Percentiles rank a stretch among this genome's conserved stretches.
Conservation (phyloP, 2,797 vertebrate genomes). For the Triplophysa bombifrons region DNA sequence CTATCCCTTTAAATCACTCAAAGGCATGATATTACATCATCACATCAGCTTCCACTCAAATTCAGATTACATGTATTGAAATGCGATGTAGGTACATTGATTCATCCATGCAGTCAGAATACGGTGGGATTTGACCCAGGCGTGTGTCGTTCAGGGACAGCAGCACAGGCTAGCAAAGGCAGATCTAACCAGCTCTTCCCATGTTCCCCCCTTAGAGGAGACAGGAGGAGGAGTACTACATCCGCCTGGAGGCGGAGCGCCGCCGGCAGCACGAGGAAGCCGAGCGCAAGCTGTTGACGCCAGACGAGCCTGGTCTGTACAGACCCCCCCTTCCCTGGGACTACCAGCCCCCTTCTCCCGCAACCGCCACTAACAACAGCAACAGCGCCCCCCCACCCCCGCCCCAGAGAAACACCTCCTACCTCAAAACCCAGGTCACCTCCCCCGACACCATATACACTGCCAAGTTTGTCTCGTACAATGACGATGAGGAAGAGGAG, state of each 20-base stretch:
- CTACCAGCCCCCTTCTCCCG: conserved; percentile 86
- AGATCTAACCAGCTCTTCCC: conserved; percentile 79
- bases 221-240: conserved; percentile 98
- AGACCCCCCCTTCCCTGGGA: conserved; percentile 94
- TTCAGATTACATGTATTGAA: neutral
- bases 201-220: conserved; percentile 85
- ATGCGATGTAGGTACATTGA: conserved; percentile 5
- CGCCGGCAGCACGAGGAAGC: conserved; percentile 96
- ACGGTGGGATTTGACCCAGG: conserved; percentile 2
- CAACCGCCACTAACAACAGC: conserved; percentile 69
- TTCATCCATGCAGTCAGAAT: conserved; percentile 8
- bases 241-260: conserved; percentile 93
- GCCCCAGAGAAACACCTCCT: conserved; percentile 97
- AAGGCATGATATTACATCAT: neutral
- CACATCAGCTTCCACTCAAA: neutral
- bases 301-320: conserved; percentile 95
- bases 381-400: conserved; percentile 91
- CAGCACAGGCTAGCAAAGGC: conserved; percentile 45
- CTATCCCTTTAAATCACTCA: neutral
- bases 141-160: neutral
- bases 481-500: conserved; percentile 91
- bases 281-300: conserved; percentile 90
- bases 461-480: conserved; percentile 97
- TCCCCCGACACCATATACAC: conserved; percentile 98
- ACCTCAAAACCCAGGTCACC: conserved; percentile 94